Base-by-base conservation (phyloP, 2,113 vertebrate genomes). In the Protobothrops mucrosquamatus region DNA sequence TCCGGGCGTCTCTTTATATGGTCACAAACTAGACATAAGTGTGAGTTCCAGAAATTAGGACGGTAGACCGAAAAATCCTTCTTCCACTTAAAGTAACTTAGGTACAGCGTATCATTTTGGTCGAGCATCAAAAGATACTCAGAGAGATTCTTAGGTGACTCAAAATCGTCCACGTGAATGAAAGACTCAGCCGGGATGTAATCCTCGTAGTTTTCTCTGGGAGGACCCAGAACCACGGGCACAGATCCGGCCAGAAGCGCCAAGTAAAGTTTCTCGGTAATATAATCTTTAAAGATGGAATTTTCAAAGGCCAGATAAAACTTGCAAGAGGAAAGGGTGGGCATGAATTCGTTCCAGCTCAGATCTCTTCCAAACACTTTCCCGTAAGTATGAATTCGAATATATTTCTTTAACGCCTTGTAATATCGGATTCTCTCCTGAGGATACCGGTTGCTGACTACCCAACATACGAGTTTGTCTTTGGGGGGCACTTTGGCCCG, bases 261-360 rank as follows among this genome's bases (percentile, higher is more conserved):
- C 95, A 99, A 99, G 96, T 99, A 99, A 93, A 99, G 98, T 97
- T 99, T 99, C 95, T 99, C 99, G 0, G 99, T 99, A 94, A 99
- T 99, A 93, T 99, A 98, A 98, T 99, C 99, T 96, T 99, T 99
- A 97, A 99, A 99, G 94, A 99, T 98, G 34, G 99, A 99, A 96
- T 99, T 99, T 97, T 99, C 99, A 94, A 99, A 99, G 0, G 99
- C 98, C 97, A 99, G 98, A 94, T 99, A 99, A 96, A 99, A 99
- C 93, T 99, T 99, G 95, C 99, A 99, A 89, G 98, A 98, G 94
- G 99, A 98, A 59, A 99, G 98, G 74, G 98, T 99, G 86, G 99
- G 98, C 94, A 99, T 98, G 96, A 99, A 98, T 94, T 99, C 98
- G 96, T 99, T 98, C 88, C 99, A 98, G 20, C 98, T 98, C 94